Evolutionary conservation across 92 coral and sea anemone species (phyloP).

Genomic region (Galaxea fascicularis): DNA sequence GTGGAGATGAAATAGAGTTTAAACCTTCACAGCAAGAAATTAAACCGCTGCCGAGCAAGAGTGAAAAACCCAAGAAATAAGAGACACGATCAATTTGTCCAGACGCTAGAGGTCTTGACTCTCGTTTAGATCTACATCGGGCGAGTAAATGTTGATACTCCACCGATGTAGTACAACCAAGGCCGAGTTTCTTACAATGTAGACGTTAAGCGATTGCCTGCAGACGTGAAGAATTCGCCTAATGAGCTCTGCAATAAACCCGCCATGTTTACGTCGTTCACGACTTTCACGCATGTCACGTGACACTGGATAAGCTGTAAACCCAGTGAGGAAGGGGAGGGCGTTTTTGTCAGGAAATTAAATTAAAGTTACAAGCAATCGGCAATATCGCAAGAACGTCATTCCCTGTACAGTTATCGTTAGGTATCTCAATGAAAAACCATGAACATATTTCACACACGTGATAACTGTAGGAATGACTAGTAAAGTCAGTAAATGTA

Average conservation of each 20-base stretch:
- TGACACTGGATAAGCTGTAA: neutral
- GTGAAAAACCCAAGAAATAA: neutral
- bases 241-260: neutral
- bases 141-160: neutral
- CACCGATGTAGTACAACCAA: neutral
- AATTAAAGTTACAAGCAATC: neutral
- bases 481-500: neutral
- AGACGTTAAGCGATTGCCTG: neutral
- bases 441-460: neutral
- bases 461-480: neutral
- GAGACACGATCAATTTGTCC: neutral
- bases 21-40: neutral
- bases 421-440: neutral
- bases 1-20: neutral
- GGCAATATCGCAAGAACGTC: neutral
- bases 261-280: slow-evolving; percentile 16
- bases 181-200: neutral
- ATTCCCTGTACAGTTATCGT: no score
- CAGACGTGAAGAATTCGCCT: neutral
- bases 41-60: neutral
- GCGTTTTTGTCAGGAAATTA: neutral
- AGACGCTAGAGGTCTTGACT: neutral
- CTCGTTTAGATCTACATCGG: neutral
- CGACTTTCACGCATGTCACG: neutral
- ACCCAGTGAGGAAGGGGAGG: neutral